Conservation (phyloP, 2,113 vertebrate species). For the Pipra filicauda region DNA sequence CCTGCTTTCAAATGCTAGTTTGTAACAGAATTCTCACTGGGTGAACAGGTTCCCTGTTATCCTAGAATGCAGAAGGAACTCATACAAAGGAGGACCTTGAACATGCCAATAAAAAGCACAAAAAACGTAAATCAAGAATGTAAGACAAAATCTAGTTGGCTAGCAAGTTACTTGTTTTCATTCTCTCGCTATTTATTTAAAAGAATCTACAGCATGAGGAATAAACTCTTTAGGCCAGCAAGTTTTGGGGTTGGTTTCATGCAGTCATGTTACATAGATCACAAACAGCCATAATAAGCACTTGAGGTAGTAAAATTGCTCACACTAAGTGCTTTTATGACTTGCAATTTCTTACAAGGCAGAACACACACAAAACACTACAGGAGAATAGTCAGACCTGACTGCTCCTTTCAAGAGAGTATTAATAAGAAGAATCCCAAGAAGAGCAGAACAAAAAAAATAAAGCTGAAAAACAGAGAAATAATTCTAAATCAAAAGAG, state of each 20-base stretch:
- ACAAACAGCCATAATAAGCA: neutral
- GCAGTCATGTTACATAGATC: neutral
- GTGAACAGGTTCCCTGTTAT: neutral
- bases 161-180: neutral
- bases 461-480: neutral
- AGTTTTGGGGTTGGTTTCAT: neutral
- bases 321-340: neutral
- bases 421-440: neutral
- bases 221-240: neutral
- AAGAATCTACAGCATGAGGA: neutral
- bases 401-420: neutral
- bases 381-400: neutral
- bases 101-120: rapidly evolving
- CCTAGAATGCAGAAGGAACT: neutral
- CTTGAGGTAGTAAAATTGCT: neutral
- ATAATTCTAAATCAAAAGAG: neutral
- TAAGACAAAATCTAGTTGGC: neutral
- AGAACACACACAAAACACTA: neutral
- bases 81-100: neutral
- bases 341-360: neutral
- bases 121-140: neutral
- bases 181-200: neutral
- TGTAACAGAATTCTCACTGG: neutral
- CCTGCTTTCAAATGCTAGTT: neutral
- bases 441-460: neutral